These are phyloP conservation scores for Bombus confusus DNA, from an alignment of 1,140 invertebrate species.

Conservation along the genomic window DNA sequence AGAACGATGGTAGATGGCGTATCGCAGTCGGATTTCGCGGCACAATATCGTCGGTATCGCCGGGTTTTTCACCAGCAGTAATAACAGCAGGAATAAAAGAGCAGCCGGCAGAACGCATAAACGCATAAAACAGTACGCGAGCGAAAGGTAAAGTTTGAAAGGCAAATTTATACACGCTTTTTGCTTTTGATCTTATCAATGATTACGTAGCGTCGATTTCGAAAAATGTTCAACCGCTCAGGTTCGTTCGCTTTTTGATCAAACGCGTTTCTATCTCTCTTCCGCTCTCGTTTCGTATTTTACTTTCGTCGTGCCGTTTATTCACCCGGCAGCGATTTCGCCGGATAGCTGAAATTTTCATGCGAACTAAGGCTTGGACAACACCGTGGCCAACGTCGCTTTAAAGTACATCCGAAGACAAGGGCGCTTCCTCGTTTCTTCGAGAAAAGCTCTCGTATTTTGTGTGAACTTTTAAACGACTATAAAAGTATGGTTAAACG, in stretches of 20 bases:
- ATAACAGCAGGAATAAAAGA: conserved; percentile 32
- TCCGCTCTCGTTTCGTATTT: not conserved
- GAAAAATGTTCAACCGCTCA: conserved; percentile 16
- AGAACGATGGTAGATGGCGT: not conserved
- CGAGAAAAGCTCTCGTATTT: not conserved
- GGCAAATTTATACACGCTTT: conserved; percentile 44
- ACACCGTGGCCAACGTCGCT: not conserved
- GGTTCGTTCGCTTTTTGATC: conserved; percentile 20
- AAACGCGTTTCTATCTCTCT: not conserved
- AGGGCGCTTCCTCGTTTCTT: not conserved
- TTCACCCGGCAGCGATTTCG: not conserved
- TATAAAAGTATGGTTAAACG: not conserved
- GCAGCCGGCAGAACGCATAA: conserved; percentile 23
- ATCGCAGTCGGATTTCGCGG: not conserved
- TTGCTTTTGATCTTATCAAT: conserved; percentile 42
- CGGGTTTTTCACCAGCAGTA: conserved; percentile 5
- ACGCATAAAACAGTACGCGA: conserved; percentile 30
- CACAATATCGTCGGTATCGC: not conserved
- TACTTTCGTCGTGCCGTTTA: conserved; percentile 4
- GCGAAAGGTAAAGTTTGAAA: conserved; percentile 41
- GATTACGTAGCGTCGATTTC: conserved; percentile 40
- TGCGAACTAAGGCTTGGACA: not conserved
- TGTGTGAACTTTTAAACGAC: not conserved
- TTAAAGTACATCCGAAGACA: not conserved
- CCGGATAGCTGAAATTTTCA: conserved; percentile 7